phyloP scores from a whole-genome alignment of 1,140 invertebrate species.

The Ips typographus region DNA sequence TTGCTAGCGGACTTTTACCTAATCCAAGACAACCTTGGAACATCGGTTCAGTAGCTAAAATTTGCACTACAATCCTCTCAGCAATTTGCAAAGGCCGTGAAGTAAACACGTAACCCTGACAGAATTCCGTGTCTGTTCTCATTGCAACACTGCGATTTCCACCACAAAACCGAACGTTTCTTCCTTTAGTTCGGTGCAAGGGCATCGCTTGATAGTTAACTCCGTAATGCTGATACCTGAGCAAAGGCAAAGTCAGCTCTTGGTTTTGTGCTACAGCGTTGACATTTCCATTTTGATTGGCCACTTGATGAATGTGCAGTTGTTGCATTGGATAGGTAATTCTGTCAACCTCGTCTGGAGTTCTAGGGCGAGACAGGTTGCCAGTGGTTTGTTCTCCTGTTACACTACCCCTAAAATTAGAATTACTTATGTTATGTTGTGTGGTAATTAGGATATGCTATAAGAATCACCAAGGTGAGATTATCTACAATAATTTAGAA shows the following conservation, averaged over 20 bases:
- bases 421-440: too few relatives aligned
- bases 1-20: too few relatives aligned
- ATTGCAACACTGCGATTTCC: constrained; percentile 78
- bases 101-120: constrained; percentile 94
- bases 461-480: too few relatives aligned
- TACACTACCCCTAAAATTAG: too few relatives aligned
- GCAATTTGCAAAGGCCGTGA: constrained; percentile 78
- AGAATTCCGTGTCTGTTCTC: constrained; percentile 82
- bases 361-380: constrained; percentile 38
- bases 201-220: constrained; percentile 67
- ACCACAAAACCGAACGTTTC: constrained; percentile 74
- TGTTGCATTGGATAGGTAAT: constrained; percentile 60
- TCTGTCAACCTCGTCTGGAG: constrained; percentile 52
- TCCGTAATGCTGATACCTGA: constrained; percentile 66
- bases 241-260: constrained; percentile 57
- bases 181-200: constrained; percentile 77
- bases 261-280: constrained; percentile 40
- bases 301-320: constrained; percentile 55
- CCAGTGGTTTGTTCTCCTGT: constrained; percentile 16
- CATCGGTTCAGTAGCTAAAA: constrained; percentile 79
- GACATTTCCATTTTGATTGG: constrained; percentile 36
- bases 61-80: constrained; percentile 84
- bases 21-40: constrained; percentile 88
- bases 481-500: too few relatives aligned
- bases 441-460: too few relatives aligned